Base-by-base conservation (phyloP, 2,888 invertebrate species). In the Sphecodes monilicornis region DNA sequence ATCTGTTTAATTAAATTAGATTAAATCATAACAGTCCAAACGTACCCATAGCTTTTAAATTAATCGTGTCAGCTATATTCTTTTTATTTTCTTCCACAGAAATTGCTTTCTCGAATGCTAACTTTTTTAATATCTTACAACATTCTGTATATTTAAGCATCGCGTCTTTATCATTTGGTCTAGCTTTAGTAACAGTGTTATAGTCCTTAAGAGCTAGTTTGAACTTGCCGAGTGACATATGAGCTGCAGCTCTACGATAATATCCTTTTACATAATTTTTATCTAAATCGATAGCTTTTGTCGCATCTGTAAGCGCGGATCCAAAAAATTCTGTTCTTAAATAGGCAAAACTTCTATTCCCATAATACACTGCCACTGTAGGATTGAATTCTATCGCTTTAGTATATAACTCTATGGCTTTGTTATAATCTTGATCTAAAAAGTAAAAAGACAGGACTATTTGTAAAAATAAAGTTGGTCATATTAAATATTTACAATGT, bases 141-240 rank as follows among this genome's bases (percentile, higher is more conserved):
- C 99, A 99, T 95, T 99, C 99, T 74, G 96, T 97, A 94, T 96
- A 99, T 95, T 99, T 99, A 88, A 97, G 94, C 95, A 98, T 98
- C 2, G 99, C 99, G 96, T 99, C 99, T 94, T 97, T 97, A 95
- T 99, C 99, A 95, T 96, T 98, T 89, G 99, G 99, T 93, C 97
- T 96, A 80, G 97, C 97, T 96, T 98, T 99, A 88, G 97, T 97
- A 89, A 99, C 99, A 97, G 98, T 97, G 97, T 99, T 99, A 96
- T 98, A 99, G 96, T 99, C 99, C 95, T 97, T 97, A 89, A 99
- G 96, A 16, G 99, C 99, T 95, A 98, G 96, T 95, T 99, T 99
- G 95, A 98, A 99, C 96, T 99, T 99, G 90, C 99, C 99, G 93
- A 99, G 95, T 41, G 99, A 98, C 99, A 99, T 99, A 93, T 99